Percentiles rank a stretch among this genome's conserved stretches.
Evolutionary conservation across 2,888 invertebrate genomes (phyloP).

Genomic region (Hedychridium roseum): DNA sequence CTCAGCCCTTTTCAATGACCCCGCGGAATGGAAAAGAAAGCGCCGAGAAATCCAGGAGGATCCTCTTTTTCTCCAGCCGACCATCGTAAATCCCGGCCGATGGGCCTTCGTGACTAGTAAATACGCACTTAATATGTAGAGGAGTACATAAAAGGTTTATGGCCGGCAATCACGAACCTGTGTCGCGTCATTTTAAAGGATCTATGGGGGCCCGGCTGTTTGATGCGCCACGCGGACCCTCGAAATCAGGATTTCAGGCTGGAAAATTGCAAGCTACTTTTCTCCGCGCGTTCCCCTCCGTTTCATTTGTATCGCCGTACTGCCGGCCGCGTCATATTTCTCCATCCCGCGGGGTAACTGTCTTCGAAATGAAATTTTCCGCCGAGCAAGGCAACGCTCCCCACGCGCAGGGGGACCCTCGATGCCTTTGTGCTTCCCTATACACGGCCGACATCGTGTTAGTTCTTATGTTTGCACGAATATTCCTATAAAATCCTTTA

Average conservation of each 20-base stretch:
- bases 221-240: conserved; percentile 6
- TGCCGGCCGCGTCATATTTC: conserved; percentile 22
- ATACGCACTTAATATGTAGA: conserved; percentile 30
- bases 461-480: too few relatives aligned
- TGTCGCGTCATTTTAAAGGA: conserved; percentile 44
- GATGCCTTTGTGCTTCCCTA: too few relatives aligned
- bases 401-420: background rate
- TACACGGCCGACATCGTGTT: too few relatives aligned
- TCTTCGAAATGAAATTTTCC: conserved; percentile 34
- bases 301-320: conserved; percentile 16
- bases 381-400: conserved; percentile 4
- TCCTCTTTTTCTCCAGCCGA: background rate
- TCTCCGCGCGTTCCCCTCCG: conserved; percentile 4
- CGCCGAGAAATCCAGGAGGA: conserved; percentile 12
- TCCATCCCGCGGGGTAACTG: conserved; percentile 5
- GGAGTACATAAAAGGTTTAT: conserved; percentile 44
- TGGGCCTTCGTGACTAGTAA: conserved; percentile 27
- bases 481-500: too few relatives aligned
- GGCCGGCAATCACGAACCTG: conserved; percentile 42
- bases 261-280: conserved; percentile 22
- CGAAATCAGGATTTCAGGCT: conserved; percentile 9
- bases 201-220: conserved; percentile 34
- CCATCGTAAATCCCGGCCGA: conserved; percentile 15
- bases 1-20: conserved; percentile 1
- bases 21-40: background rate